Conservation (phyloP, 2,888 invertebrate species). For the Augiades crinisus region DNA sequence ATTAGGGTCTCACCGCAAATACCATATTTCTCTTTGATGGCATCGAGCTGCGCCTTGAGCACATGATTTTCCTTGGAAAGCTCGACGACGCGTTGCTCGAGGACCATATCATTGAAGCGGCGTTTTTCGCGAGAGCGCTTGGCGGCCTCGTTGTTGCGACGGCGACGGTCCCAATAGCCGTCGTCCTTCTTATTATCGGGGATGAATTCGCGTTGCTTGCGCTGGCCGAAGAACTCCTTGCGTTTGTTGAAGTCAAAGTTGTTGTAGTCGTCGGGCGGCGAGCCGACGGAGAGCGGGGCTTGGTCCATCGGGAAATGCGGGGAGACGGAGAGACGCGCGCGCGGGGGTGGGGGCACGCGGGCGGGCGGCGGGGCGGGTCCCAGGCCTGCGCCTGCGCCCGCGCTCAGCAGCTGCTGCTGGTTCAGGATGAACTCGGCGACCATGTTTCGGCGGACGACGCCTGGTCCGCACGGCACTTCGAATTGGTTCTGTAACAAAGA, state of each 20-base stretch:
- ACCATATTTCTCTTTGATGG: conserved; percentile 95
- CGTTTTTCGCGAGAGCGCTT: conserved; percentile 98
- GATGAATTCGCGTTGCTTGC: conserved; percentile 97
- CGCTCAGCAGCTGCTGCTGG: conserved; percentile 80
- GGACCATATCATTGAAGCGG: conserved; percentile 97
- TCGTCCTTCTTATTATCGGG: conserved; percentile 98
- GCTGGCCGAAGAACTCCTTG: conserved; percentile 92
- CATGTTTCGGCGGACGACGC: conserved; percentile 87
- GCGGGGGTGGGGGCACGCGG: conserved; percentile 60
- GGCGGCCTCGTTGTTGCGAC: conserved; percentile 98
- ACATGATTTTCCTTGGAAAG: conserved; percentile 97
- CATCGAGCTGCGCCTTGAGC: conserved; percentile 94
- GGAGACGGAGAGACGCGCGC: conserved; percentile 65
- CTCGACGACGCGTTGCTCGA: conserved; percentile 96
- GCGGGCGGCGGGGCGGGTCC: conserved; percentile 62
- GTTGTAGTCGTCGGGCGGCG: conserved; percentile 64
- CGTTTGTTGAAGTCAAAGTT: conserved; percentile 84
- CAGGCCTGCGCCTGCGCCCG: conserved; percentile 57
- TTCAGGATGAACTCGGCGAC: conserved; percentile 93
- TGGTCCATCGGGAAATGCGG: conserved; percentile 77
- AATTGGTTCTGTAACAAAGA: conserved; percentile 74
- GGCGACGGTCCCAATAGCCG: conserved; percentile 97
- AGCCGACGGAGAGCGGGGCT: conserved; percentile 49
- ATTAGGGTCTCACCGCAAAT: conserved; percentile 93
- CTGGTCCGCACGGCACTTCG: conserved; percentile 74